Percentiles rank a stretch among this genome's conserved stretches.
Evolutionary conservation across 2,113 vertebrate species (phyloP).

Genomic region (Carassius auratus): DNA sequence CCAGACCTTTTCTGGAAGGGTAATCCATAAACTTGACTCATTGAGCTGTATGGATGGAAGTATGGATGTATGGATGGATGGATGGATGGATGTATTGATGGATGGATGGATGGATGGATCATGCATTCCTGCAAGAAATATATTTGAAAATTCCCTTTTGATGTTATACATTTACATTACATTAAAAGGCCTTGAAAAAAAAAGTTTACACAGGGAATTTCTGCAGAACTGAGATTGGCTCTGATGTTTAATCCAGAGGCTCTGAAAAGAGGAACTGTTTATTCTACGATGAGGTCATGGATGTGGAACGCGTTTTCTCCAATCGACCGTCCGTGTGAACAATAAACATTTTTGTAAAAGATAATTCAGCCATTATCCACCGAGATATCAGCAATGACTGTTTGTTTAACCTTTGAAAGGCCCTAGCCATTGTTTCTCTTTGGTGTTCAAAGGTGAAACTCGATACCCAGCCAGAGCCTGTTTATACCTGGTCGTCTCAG

Average conservation of each 20-base stretch:
- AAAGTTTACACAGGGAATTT: neutral
- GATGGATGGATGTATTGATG: too few relatives aligned
- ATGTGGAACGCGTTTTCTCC: slow-evolving; percentile 32
- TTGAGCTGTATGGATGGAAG: too few relatives aligned
- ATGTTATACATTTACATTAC: neutral
- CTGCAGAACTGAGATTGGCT: neutral
- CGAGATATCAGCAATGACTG: slow-evolving; percentile 68
- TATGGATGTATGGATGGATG: too few relatives aligned
- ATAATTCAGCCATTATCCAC: slow-evolving; percentile 69
- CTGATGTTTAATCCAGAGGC: neutral
- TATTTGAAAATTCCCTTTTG: neutral
- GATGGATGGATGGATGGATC: too few relatives aligned
- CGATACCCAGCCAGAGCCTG: slow-evolving; percentile 66
- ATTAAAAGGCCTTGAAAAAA: neutral
- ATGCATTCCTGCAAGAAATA: neutral
- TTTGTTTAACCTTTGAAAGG: slow-evolving; percentile 72
- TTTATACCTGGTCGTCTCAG: slow-evolving; percentile 80
- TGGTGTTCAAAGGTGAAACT: slow-evolving; percentile 72
- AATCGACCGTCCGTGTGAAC: slow-evolving; percentile 64
- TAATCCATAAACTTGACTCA: neutral
- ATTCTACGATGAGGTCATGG: slow-evolving; percentile 21
- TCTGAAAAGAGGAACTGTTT: slow-evolving; percentile 50
- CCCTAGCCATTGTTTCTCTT: slow-evolving; percentile 58
- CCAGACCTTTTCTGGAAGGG: neutral
- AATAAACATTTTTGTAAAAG: slow-evolving; percentile 58